A percentile compares a stretch with the other conserved stretches of the same genome.
phyloP scores from a whole-genome alignment of 2,113 vertebrate genomes.

The Cnemophilus loriae region DNA sequence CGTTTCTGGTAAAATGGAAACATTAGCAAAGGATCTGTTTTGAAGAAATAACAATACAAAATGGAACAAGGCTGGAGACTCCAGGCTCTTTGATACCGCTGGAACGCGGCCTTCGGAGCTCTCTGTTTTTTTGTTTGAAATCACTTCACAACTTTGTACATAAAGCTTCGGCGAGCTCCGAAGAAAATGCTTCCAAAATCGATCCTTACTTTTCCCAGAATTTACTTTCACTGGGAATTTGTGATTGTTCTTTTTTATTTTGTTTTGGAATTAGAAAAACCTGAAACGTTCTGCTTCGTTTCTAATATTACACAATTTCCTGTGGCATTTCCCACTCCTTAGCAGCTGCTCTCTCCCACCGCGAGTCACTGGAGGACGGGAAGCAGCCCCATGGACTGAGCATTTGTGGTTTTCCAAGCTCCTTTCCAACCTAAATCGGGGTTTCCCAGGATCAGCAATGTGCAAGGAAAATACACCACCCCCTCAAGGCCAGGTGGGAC shows the following conservation, averaged over 20 bases:
- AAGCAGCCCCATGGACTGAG: rapidly evolving
- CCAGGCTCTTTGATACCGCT: not conserved
- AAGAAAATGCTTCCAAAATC: not conserved
- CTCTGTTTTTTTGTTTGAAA: not conserved
- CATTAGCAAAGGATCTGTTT: conserved; percentile 1
- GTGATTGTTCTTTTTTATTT: not conserved
- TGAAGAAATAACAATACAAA: not conserved
- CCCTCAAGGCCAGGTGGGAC: not conserved
- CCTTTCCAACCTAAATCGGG: not conserved
- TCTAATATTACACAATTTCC: not conserved
- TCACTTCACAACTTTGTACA: not conserved
- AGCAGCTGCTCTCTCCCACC: not conserved
- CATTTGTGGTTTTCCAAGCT: not conserved
- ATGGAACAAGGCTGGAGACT: not conserved
- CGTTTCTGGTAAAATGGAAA: not conserved
- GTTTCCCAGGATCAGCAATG: not conserved
- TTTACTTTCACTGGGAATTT: not conserved
- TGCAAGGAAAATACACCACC: not conserved
- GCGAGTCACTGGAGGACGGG: rapidly evolving
- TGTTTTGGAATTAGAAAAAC: not conserved
- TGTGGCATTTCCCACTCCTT: not conserved
- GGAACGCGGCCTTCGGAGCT: not conserved
- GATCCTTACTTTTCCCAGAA: not conserved
- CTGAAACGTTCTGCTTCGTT: not conserved
- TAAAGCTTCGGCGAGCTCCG: not conserved